Evolutionary conservation across 2,888 invertebrate species (phyloP), one percentile per base, ranked within the genome.

Genomic region (Stictocephala bisonia): DNA sequence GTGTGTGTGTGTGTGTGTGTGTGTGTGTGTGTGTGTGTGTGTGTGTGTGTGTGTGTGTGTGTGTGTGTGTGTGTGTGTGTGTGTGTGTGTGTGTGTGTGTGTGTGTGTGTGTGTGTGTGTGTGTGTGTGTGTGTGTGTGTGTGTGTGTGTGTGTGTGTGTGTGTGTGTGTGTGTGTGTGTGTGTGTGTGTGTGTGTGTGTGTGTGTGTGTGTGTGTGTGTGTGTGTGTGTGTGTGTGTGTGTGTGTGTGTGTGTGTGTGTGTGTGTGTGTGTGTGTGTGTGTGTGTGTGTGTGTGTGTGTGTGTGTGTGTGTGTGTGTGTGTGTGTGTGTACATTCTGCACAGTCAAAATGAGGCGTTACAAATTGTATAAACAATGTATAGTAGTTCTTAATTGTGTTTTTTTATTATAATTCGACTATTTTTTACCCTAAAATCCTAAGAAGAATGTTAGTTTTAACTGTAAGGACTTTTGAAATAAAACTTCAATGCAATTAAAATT

Each of bases 1-100:
- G 50, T 50, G 50, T 50, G 50, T 50, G 50, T 50, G 50, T 50
- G 50, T 50, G 50, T 50, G 50, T 50, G 50, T 50, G 50, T 50
- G 50, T 20, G 50, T 50, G 50, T 50, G 50, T 50, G 50, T 50
- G 50, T 50, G 50, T 50, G 50, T 50, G 50, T 50, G 50, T 50
- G 50, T 50, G 50, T 50, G 50, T 50, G 50, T 50, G 50, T 20
- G 50, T 50, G 50, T 50, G 50, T 50, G 50, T 50, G 50, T 50
- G 50, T 50, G 50, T 50, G 50, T 50, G 50, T 50, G 50, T 50
- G 50, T 50, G 50, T 50, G 50, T 50, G 50, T 50, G 50, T 50
- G 50, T 50, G 50, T 50, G 50, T 50, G 50, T 50, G 50, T 20
- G 50, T 50, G 50, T 50, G 50, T 50, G 50, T 50, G 50, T 50